Conservation (phyloP, 2,113 vertebrate genomes). For the Serinus canaria region DNA sequence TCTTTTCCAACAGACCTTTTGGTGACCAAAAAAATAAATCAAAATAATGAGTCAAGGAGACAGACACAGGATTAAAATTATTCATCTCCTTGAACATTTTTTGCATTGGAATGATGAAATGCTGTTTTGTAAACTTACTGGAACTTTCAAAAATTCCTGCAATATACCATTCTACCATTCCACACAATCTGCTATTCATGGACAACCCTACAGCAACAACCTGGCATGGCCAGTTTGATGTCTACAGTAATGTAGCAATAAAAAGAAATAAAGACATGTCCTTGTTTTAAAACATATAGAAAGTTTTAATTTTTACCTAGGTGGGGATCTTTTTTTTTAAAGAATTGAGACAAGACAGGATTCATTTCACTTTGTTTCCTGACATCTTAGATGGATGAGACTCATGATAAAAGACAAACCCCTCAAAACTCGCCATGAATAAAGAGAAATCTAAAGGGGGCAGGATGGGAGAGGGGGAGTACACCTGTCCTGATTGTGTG, state of each 20-base stretch:
- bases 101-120: background rate
- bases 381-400: background rate
- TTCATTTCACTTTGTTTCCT: background rate
- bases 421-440: background rate
- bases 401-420: background rate
- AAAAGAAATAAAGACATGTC: background rate
- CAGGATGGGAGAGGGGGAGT: background rate
- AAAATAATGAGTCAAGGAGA: background rate
- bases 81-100: background rate
- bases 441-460: background rate
- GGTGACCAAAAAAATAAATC: background rate
- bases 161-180: rapidly evolving
- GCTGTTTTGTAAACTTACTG: background rate
- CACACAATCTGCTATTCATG: background rate
- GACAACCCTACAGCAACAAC: background rate
- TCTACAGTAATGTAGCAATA: background rate
- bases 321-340: background rate
- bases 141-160: background rate
- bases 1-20: background rate
- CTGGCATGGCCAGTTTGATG: background rate
- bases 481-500: background rate
- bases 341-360: background rate
- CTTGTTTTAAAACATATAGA: background rate
- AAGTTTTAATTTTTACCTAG: background rate
- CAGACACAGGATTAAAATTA: background rate